phyloP scores from a whole-genome alignment of 1,140 invertebrate species.

The Leptopilina clavipes region DNA sequence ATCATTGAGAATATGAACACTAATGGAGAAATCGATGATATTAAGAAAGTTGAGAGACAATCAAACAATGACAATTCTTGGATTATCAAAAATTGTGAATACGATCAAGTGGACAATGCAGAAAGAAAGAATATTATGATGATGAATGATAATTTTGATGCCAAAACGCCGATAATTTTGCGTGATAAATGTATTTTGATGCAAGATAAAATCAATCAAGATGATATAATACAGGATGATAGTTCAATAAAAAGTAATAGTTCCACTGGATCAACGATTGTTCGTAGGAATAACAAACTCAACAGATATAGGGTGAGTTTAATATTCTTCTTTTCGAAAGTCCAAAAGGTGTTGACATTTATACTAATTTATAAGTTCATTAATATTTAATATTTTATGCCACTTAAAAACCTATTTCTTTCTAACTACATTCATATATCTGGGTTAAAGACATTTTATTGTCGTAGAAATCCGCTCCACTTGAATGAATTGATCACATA shows the following conservation, averaged over 20 bases:
- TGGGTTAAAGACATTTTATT: slow-evolving; percentile 16
- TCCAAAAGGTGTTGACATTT: too few species aligned
- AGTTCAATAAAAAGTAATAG: slow-evolving; percentile 40
- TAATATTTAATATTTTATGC: background rate
- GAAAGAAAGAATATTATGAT: background rate
- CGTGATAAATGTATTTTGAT: slow-evolving; percentile 38
- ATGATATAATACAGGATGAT: slow-evolving; percentile 36
- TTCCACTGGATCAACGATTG: slow-evolving; percentile 40
- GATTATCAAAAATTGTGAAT: background rate
- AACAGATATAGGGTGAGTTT: slow-evolving; percentile 59
- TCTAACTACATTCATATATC: background rate
- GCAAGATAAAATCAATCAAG: slow-evolving; percentile 27
- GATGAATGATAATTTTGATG: background rate
- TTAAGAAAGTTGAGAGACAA: slow-evolving; percentile 12
- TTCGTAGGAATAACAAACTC: slow-evolving; percentile 54
- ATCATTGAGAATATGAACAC: slow-evolving; percentile 30
- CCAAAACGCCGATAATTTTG: slow-evolving; percentile 43
- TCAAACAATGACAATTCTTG: background rate
- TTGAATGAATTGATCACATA: slow-evolving; percentile 1
- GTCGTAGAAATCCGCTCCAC: slow-evolving; percentile 9
- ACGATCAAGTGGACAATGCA: background rate
- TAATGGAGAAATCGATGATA: slow-evolving; percentile 34
- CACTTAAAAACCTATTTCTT: background rate
- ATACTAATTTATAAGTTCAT: background rate
- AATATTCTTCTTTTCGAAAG: background rate